Percentiles rank a stretch among this genome's conserved stretches.
Evolutionary conservation across 1,140 invertebrate genomes (phyloP).

Genomic region (Manduca sexta): DNA sequence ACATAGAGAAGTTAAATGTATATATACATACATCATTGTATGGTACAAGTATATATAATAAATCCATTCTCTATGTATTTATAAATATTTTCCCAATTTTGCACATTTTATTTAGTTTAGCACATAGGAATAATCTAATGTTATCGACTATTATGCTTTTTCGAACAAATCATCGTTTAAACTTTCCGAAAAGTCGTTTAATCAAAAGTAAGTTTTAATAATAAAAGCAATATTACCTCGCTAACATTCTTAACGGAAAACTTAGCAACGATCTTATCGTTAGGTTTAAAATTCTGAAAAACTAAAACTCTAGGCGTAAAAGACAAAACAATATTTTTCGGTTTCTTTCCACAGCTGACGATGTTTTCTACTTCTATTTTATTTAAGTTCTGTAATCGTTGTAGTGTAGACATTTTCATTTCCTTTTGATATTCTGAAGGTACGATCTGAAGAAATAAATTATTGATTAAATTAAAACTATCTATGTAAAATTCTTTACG

Average conservation of each 20-base stretch:
- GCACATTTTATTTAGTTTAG: no score
- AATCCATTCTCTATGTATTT: no score
- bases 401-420: conserved; percentile 47
- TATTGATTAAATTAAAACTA: no score
- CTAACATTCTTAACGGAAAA: conserved; percentile 62
- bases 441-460: conserved; percentile 33
- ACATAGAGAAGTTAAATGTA: no score
- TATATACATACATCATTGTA: no score
- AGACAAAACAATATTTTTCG: conserved; percentile 31
- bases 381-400: conserved; percentile 43
- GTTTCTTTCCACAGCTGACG: conserved; percentile 20
- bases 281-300: conserved; percentile 61
- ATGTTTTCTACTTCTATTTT: conserved; percentile 44
- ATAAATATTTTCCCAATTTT: no score
- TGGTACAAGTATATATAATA: no score
- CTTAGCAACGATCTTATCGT: conserved; percentile 52
- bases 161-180: no score
- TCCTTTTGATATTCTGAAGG: conserved; percentile 56
- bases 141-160: no score
- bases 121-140: no score
- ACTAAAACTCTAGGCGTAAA: conserved; percentile 50
- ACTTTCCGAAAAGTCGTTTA: no score
- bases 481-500: no score
- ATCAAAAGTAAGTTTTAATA: background rate
- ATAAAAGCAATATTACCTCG: conserved; percentile 28